phyloP scores from a whole-genome alignment of 2,797 vertebrate genomes.

The Crenuchus spilurus region DNA sequence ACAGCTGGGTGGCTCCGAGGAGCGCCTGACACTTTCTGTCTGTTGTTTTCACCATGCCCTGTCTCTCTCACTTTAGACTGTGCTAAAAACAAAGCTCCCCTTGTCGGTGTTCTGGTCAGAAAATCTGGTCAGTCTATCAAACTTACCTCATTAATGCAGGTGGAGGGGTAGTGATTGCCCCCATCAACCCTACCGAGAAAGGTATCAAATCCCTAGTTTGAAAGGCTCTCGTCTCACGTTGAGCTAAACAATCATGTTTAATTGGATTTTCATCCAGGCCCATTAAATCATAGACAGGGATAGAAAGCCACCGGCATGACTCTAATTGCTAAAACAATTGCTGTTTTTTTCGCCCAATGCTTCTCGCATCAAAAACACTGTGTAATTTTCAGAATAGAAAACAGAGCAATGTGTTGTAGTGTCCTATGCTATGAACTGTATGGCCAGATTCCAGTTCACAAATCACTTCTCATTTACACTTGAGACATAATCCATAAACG shows the following conservation, averaged over 20 bases:
- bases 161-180: slow-evolving; percentile 30
- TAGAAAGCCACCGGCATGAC: slow-evolving; percentile 58
- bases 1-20: slow-evolving; percentile 68
- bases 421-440: not conserved
- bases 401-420: slow-evolving; percentile 10
- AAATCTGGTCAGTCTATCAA: slow-evolving; percentile 53
- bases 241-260: slow-evolving; percentile 69
- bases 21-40: slow-evolving; percentile 49
- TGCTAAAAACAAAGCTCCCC: not conserved
- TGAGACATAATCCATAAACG: slow-evolving; percentile 12
- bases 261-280: slow-evolving; percentile 70
- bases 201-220: slow-evolving; percentile 55
- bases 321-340: slow-evolving; percentile 71
- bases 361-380: not conserved
- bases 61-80: slow-evolving; percentile 33
- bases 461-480: not conserved
- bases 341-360: not conserved
- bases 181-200: slow-evolving; percentile 46
- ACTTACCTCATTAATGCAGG: slow-evolving; percentile 63
- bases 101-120: slow-evolving; percentile 13
- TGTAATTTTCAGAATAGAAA: slow-evolving; percentile 10
- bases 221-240: slow-evolving; percentile 48
- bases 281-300: slow-evolving; percentile 69
- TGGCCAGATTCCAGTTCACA: slow-evolving; percentile 7
- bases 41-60: slow-evolving; percentile 37